Conservation (phyloP, 2,113 vertebrate species). For the Taurulus bubalis region DNA sequence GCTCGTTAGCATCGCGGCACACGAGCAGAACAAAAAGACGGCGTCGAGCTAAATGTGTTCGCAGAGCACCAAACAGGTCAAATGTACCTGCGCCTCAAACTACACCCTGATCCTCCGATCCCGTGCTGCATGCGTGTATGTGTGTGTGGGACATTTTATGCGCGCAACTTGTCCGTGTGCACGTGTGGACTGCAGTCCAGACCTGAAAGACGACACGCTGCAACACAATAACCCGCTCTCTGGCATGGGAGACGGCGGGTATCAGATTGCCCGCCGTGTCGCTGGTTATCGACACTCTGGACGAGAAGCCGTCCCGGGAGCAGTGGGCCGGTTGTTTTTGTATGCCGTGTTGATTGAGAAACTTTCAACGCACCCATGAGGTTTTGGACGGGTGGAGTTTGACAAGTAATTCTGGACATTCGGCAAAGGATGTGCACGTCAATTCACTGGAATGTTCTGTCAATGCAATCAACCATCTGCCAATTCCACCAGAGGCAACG, state of each 20-base stretch:
- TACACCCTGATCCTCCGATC: no score
- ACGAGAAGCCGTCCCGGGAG: background rate
- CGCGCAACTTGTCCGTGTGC: background rate
- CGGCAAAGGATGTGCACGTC: background rate
- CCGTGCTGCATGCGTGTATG: no score
- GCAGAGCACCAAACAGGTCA: background rate
- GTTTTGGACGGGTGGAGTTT: background rate
- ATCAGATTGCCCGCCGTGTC: constrained; percentile 47
- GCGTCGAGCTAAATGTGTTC: no score
- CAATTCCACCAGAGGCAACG: background rate
- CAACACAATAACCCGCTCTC: constrained; percentile 59
- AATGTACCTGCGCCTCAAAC: constrained; percentile 31
- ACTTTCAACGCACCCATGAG: no score
- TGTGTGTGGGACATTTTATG: no score
- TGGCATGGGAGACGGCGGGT: background rate
- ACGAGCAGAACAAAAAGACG: no score
- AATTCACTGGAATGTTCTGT: background rate
- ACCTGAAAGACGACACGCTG: constrained; percentile 38
- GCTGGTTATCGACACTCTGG: constrained; percentile 47
- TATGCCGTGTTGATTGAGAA: background rate
- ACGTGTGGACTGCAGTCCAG: constrained; percentile 5
- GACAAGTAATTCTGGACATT: background rate
- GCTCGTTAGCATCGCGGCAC: no score
- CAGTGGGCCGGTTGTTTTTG: constrained; percentile 5
- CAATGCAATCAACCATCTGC: background rate